These are phyloP conservation scores for Sceloporus tristichus DNA, from an alignment of 2,113 vertebrate species.

Conservation along the genomic window DNA sequence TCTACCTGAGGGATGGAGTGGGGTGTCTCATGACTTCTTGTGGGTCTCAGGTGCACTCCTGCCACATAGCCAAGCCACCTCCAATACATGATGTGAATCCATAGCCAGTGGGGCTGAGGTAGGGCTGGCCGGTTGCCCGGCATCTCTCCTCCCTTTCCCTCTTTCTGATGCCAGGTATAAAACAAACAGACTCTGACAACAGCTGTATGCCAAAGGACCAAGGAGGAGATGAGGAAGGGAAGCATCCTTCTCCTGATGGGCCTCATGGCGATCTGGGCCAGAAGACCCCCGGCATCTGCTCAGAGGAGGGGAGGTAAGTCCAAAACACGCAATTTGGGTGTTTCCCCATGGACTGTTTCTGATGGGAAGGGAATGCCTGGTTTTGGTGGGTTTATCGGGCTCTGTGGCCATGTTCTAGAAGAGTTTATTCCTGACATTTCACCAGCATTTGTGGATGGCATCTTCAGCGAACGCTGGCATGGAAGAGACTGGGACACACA, in stretches of 20 bases:
- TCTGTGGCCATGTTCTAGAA: too few relatives aligned
- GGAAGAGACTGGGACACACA: too few relatives aligned
- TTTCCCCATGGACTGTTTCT: background rate
- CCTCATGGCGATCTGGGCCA: background rate
- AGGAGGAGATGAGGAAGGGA: background rate
- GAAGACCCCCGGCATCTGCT: background rate
- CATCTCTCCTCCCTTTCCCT: background rate
- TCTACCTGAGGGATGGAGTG: too few relatives aligned
- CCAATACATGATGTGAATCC: background rate
- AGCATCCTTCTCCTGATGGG: background rate
- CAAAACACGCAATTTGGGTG: too few relatives aligned
- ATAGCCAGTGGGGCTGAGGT: background rate
- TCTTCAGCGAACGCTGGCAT: too few relatives aligned
- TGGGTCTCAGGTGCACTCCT: too few relatives aligned
- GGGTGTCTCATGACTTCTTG: too few relatives aligned
- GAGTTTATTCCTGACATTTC: too few relatives aligned
- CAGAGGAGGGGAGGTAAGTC: background rate
- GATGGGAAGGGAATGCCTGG: too few relatives aligned
- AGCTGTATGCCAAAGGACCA: background rate
- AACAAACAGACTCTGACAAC: background rate
- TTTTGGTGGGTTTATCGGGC: too few relatives aligned
- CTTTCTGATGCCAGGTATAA: background rate
- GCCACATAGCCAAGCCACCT: too few relatives aligned
- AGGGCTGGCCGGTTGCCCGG: background rate
- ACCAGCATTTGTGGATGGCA: too few relatives aligned